phyloP scores from a whole-genome alignment of 2,797 vertebrate genomes.

The Anabacerthia variegaticeps region DNA sequence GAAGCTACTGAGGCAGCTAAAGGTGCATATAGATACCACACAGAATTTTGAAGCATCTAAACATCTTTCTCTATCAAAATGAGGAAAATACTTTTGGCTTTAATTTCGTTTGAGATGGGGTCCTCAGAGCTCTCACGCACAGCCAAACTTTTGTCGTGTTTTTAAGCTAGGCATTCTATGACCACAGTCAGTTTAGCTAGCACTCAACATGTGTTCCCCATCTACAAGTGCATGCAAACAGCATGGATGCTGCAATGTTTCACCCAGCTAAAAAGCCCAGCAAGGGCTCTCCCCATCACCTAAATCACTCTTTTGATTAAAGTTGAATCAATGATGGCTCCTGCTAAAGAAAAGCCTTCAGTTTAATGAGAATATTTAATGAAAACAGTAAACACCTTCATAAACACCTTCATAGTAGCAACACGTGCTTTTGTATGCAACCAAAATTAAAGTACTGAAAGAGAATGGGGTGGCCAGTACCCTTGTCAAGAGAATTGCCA shows the following conservation, averaged over 20 bases:
- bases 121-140: neutral
- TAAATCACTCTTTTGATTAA: neutral
- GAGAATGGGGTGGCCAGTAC: neutral
- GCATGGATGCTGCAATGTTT: neutral
- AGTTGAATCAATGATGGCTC: neutral
- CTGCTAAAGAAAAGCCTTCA: neutral
- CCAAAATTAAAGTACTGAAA: neutral
- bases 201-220: neutral
- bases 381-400: neutral
- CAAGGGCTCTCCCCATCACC: neutral
- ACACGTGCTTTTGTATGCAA: neutral
- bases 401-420: neutral
- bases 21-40: neutral
- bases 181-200: neutral
- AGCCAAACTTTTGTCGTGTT: neutral
- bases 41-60: neutral
- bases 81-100: neutral
- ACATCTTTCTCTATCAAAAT: neutral
- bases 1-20: neutral
- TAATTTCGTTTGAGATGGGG: neutral
- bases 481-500: neutral
- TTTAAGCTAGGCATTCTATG: neutral
- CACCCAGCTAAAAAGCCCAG: neutral
- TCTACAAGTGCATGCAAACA: neutral
- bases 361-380: neutral